A percentile compares a stretch with the other conserved stretches of the same genome.
Evolutionary conservation across 2,113 vertebrate genomes (phyloP).

Genomic region (Clarias macrocephalus): DNA sequence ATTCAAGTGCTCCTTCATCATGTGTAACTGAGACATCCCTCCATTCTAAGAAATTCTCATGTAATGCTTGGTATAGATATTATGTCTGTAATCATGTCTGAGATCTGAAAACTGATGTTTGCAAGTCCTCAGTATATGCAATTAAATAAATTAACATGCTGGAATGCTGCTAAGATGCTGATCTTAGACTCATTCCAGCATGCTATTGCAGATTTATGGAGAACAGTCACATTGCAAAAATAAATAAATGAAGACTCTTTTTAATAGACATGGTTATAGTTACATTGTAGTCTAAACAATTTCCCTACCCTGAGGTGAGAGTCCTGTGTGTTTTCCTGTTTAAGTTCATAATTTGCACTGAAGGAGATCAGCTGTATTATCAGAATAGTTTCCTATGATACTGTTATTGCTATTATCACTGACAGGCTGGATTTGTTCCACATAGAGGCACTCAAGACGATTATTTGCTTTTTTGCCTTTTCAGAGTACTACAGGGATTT

Average conservation of each 20-base stretch:
- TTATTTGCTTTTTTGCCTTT: background rate
- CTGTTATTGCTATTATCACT: slow-evolving; percentile 19
- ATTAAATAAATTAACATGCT: slow-evolving; percentile 22
- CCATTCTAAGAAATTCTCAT: background rate
- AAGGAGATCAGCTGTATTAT: slow-evolving; percentile 16
- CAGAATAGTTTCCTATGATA: background rate
- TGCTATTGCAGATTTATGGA: background rate
- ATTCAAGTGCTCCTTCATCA: too few species aligned
- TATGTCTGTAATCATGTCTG: background rate
- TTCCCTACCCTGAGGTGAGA: slow-evolving; percentile 32
- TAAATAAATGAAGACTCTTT: background rate
- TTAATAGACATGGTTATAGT: slow-evolving; percentile 12
- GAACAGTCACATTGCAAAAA: slow-evolving; percentile 3
- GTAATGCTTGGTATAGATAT: background rate
- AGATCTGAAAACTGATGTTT: background rate
- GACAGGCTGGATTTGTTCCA: background rate
- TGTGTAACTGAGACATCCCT: background rate
- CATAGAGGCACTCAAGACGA: background rate
- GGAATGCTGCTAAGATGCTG: slow-evolving; percentile 28
- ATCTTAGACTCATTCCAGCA: slow-evolving; percentile 42
- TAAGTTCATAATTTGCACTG: slow-evolving; percentile 10
- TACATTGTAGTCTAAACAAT: slow-evolving; percentile 24
- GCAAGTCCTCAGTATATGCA: background rate
- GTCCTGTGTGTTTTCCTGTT: slow-evolving; percentile 17
- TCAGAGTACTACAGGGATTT: background rate